phyloP scores from a whole-genome alignment of 2,888 invertebrate species.

The Amblyteles armatorius region DNA sequence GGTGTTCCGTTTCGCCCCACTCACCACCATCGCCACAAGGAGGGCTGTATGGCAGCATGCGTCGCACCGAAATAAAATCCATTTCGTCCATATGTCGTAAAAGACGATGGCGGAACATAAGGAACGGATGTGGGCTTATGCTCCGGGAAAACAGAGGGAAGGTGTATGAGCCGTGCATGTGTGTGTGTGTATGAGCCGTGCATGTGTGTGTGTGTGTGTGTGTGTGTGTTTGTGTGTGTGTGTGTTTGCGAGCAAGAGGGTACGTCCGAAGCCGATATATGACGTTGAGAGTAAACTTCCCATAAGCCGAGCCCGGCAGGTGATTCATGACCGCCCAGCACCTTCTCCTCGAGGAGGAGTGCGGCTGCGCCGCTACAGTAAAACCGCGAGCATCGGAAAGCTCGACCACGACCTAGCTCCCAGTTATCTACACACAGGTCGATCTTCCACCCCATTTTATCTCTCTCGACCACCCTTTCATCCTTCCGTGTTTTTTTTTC shows the following conservation, averaged over 20 bases:
- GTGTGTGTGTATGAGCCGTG: too few relatives aligned
- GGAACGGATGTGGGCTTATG: constrained; percentile 57
- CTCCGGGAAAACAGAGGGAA: constrained; percentile 41
- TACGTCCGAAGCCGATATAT: constrained; percentile 52
- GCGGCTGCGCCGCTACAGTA: constrained; percentile 34
- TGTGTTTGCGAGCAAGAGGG: constrained; percentile 17
- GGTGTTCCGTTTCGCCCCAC: too few relatives aligned
- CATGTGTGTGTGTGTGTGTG: too few relatives aligned
- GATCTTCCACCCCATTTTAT: constrained; percentile 52
- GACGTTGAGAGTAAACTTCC: constrained; percentile 67
- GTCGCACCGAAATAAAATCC: constrained; percentile 67
- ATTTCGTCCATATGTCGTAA: constrained; percentile 70
- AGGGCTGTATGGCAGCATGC: constrained; percentile 52
- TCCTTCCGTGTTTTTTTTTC: constrained; percentile 20
- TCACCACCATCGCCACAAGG: constrained; percentile 28
- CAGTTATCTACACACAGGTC: constrained; percentile 53
- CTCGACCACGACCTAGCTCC: constrained; percentile 33
- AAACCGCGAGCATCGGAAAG: constrained; percentile 42
- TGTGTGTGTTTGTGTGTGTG: constrained; percentile 23
- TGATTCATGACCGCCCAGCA: constrained; percentile 63
- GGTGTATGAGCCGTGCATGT: not conserved
- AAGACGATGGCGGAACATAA: constrained; percentile 62
- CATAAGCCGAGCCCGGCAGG: constrained; percentile 61
- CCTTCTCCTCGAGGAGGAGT: constrained; percentile 48
- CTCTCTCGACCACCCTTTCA: constrained; percentile 11